A percentile compares a stretch with the other conserved stretches of the same genome.
These are phyloP conservation scores for Spilarctia lutea DNA, from an alignment of 2,888 invertebrate species.

Conservation along the genomic window DNA sequence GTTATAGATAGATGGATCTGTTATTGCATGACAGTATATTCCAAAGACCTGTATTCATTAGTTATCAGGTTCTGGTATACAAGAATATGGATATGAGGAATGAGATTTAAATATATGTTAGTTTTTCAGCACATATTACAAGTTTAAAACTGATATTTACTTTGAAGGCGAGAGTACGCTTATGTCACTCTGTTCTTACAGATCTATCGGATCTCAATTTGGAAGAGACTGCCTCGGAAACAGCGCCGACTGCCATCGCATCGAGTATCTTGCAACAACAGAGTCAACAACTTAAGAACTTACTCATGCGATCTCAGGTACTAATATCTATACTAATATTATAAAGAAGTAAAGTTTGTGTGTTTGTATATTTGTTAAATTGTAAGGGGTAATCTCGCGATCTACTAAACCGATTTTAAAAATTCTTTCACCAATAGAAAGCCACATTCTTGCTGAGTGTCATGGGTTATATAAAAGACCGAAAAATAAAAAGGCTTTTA, in stretches of 20 bases:
- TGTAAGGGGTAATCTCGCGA: no score
- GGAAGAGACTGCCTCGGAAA: slow-evolving; percentile 60
- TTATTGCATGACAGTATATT: neutral
- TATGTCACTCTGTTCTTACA: slow-evolving; percentile 27
- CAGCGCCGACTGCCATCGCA: slow-evolving; percentile 56
- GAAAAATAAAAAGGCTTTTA: no score
- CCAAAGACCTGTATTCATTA: neutral
- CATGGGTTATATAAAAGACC: no score
- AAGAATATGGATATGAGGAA: neutral
- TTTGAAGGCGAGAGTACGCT: neutral
- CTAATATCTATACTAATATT: no score
- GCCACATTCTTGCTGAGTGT: no score
- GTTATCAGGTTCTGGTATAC: neutral
- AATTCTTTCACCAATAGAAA: no score
- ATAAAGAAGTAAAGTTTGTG: no score
- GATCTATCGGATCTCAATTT: slow-evolving; percentile 63
- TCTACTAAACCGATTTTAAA: no score
- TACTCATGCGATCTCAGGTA: slow-evolving; percentile 80
- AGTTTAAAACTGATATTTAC: neutral
- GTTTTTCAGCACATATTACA: neutral
- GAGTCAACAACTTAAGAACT: slow-evolving; percentile 82
- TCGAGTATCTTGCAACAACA: slow-evolving; percentile 81
- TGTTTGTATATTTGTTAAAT: no score
- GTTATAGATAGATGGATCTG: neutral
- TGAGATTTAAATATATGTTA: no score